Percentiles rank a stretch among this genome's conserved stretches.
These are phyloP conservation scores for Morone saxatilis DNA, from an alignment of 2,113 vertebrate species.

Conservation along the genomic window DNA sequence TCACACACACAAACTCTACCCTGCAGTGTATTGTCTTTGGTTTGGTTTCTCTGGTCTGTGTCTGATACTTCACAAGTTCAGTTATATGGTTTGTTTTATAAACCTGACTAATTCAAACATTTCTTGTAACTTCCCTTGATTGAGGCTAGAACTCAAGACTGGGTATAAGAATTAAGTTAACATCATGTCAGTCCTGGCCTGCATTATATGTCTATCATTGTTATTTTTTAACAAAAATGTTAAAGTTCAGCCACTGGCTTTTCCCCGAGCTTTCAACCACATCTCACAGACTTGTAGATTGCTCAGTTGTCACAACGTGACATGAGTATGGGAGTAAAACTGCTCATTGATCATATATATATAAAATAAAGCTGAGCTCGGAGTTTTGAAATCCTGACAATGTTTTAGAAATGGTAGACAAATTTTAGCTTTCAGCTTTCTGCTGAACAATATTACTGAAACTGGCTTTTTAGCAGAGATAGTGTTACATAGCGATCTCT, in stretches of 20 bases:
- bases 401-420: neutral
- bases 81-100: neutral
- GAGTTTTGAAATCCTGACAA: neutral
- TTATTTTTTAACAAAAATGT: neutral
- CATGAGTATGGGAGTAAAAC: neutral
- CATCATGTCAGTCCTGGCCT: neutral
- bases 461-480: neutral
- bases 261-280: neutral
- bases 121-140: neutral
- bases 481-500: neutral
- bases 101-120: neutral
- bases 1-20: neutral
- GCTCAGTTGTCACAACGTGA: neutral
- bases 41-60: neutral
- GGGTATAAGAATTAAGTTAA: neutral
- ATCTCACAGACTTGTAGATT: neutral
- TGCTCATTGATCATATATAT: no score
- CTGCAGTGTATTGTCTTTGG: neutral
- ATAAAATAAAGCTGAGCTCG: neutral
- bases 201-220: neutral
- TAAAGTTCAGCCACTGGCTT: neutral
- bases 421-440: neutral
- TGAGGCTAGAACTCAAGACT: neutral
- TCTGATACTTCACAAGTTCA: neutral
- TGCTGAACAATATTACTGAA: neutral